Conservation (phyloP, 2,797 vertebrate species). For the Microcaecilia unicolor region DNA sequence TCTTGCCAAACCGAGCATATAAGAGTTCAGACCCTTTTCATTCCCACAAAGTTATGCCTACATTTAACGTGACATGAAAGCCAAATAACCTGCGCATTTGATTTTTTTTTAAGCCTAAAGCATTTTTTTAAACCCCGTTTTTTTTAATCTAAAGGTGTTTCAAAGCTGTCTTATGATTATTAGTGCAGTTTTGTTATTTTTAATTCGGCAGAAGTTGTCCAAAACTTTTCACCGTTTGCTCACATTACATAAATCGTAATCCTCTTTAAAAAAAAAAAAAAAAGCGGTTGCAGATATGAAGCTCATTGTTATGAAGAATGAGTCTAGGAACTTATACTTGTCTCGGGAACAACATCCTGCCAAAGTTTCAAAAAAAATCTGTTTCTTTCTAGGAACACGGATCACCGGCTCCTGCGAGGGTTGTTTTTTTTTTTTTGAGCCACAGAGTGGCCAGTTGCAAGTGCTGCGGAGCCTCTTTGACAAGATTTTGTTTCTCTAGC, state of each 20-base stretch:
- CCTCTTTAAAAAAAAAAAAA: conserved; percentile 39
- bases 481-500: conserved; percentile 43
- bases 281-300: conserved; percentile 22
- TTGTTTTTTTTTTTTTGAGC: too few species aligned
- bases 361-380: conserved; percentile 15
- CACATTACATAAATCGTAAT: conserved; percentile 30
- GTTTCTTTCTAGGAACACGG: neutral
- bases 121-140: too few species aligned
- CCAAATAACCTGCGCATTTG: too few species aligned
- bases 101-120: too few species aligned
- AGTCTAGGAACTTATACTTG: conserved; percentile 33
- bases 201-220: neutral
- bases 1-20: too few species aligned
- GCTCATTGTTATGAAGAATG: conserved; percentile 28
- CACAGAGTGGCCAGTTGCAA: conserved; percentile 24
- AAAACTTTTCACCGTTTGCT: conserved; percentile 28
- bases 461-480: conserved; percentile 5
- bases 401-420: conserved; percentile 20
- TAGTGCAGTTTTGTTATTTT: too few species aligned
- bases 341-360: conserved; percentile 26
- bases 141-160: too few species aligned
- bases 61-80: too few species aligned
- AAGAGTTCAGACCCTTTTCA: too few species aligned
- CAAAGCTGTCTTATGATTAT: too few species aligned
- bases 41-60: too few species aligned